Evolutionary conservation across 2,888 invertebrate genomes (phyloP).

Genomic region (Ceraclea dissimilis): DNA sequence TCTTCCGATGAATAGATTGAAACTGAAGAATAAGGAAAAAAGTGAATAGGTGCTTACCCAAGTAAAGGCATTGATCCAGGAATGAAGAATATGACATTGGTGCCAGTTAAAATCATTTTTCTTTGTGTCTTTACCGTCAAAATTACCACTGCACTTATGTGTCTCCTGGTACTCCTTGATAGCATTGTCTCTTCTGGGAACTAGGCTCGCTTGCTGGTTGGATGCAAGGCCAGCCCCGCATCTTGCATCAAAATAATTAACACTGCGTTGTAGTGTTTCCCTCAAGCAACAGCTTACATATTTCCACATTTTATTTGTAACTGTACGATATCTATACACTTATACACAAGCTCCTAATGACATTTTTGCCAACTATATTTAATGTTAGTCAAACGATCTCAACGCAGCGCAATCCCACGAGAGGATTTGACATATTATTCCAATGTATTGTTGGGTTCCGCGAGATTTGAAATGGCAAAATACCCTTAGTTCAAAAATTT

Average conservation of each 20-base stretch:
- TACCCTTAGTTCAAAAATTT: too few species aligned
- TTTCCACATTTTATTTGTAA: conserved; percentile 45
- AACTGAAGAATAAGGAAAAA: too few species aligned
- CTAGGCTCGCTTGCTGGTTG: conserved; percentile 8
- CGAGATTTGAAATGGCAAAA: too few species aligned
- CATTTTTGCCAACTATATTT: not conserved
- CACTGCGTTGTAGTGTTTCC: conserved; percentile 45
- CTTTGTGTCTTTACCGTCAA: conserved; percentile 30
- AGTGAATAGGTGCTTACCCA: too few species aligned
- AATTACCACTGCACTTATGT: conserved; percentile 33
- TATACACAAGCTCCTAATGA: too few species aligned
- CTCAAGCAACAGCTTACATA: conserved; percentile 46
- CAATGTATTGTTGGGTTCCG: too few species aligned
- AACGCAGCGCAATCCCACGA: too few species aligned
- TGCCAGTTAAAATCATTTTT: conserved; percentile 41
- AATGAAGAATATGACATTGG: conserved; percentile 39
- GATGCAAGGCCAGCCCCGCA: conserved; percentile 36
- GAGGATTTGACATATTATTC: too few species aligned
- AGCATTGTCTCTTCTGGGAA: conserved; percentile 27
- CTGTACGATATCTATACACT: too few species aligned
- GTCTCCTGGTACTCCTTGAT: conserved; percentile 32
- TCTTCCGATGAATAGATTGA: too few species aligned
- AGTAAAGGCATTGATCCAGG: conserved; percentile 48
- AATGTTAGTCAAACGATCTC: not conserved
- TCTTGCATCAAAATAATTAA: conserved; percentile 44